A percentile compares a stretch with the other conserved stretches of the same genome.
Evolutionary conservation across 1,140 invertebrate genomes (phyloP).

Genomic region (Neomicropteryx cornuta): DNA sequence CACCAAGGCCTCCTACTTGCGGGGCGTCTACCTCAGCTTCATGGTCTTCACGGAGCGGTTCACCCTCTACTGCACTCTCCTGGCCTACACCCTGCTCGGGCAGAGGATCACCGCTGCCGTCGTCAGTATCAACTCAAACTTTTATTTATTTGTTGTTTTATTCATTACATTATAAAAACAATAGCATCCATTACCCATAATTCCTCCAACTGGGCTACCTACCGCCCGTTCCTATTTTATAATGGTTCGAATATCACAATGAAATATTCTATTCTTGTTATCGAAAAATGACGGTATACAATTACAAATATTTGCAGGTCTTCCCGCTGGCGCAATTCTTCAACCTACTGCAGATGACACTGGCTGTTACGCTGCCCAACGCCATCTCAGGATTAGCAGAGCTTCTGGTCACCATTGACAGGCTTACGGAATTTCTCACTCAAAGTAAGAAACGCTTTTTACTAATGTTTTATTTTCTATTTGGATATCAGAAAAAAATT

Average conservation of each 20-base stretch:
- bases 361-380: slow-evolving; percentile 63
- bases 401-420: slow-evolving; percentile 54
- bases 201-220: no score
- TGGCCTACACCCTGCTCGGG: slow-evolving; percentile 55
- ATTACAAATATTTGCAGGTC: slow-evolving; percentile 34
- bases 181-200: no score
- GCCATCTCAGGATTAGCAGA: slow-evolving; percentile 58
- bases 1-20: slow-evolving; percentile 54
- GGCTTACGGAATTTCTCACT: no score
- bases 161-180: slow-evolving; percentile 8
- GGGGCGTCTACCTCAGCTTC: slow-evolving; percentile 56
- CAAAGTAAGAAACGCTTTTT: no score
- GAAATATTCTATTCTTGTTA: no score
- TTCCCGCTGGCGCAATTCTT: slow-evolving; percentile 41
- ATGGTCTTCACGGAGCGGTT: slow-evolving; percentile 62
- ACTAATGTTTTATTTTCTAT: no score
- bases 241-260: no score
- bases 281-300: no score
- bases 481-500: no score
- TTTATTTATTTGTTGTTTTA: background rate
- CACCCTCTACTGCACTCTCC: slow-evolving; percentile 60
- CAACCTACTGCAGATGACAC: slow-evolving; percentile 37
- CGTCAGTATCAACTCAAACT: slow-evolving; percentile 25
- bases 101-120: slow-evolving; percentile 56
- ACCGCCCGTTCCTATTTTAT: no score